Percentiles rank a stretch among this genome's conserved stretches.
Evolutionary conservation across 2,888 invertebrate genomes (phyloP).

Genomic region (Laothoe populi): DNA sequence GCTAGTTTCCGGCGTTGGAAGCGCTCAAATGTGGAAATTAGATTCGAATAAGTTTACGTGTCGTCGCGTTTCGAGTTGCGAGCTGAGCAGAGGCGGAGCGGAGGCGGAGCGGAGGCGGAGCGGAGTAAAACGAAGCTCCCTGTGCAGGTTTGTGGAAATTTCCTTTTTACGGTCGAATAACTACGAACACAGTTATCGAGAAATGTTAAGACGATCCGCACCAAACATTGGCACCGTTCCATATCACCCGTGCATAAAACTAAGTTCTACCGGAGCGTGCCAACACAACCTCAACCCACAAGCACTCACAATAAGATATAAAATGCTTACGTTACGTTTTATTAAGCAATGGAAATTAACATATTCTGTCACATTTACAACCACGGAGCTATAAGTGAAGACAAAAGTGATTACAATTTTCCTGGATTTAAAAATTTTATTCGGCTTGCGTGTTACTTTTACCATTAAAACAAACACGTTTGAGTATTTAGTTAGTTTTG

Average conservation of each 20-base stretch:
- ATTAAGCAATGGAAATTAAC: constrained; percentile 25
- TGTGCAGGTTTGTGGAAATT: constrained; percentile 65
- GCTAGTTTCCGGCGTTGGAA: constrained; percentile 46
- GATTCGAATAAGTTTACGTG: constrained; percentile 65
- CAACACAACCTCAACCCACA: constrained; percentile 40
- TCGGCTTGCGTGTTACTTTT: background rate
- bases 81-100: constrained; percentile 29
- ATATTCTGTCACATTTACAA: constrained; percentile 20
- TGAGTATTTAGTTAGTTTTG: background rate
- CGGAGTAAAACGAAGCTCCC: constrained; percentile 39
- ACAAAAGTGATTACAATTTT: constrained; percentile 19
- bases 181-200: constrained; percentile 66
- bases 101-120: constrained; percentile 37
- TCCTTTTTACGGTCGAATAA: constrained; percentile 61
- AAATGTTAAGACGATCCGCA: constrained; percentile 67
- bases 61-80: constrained; percentile 58
- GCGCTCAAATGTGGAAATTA: constrained; percentile 58
- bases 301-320: constrained; percentile 40
- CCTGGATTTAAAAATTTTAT: constrained; percentile 6
- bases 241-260: constrained; percentile 54
- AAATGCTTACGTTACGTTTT: constrained; percentile 30
- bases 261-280: constrained; percentile 38
- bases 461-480: background rate
- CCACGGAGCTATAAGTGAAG: background rate
- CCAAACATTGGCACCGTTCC: constrained; percentile 67